Evolutionary conservation across 2,113 vertebrate species (phyloP).

Genomic region (Menura novaehollandiae): DNA sequence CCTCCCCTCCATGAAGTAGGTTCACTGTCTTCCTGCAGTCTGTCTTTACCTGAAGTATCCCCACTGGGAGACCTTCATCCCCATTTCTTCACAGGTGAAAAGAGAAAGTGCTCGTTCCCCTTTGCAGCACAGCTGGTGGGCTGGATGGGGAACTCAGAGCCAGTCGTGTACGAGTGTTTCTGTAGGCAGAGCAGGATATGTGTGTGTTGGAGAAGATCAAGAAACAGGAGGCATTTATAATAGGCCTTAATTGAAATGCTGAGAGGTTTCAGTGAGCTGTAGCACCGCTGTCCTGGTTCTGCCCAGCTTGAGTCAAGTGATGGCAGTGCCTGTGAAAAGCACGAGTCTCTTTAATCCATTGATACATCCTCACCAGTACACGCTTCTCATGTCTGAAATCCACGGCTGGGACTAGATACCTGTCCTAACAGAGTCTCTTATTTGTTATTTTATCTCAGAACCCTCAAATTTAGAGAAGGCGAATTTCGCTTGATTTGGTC

Average conservation of each 20-base stretch:
- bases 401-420: neutral
- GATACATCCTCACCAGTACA: neutral
- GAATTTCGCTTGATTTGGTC: neutral
- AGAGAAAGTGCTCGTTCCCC: neutral
- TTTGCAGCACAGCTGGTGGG: neutral
- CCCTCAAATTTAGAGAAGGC: neutral
- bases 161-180: neutral
- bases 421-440: neutral
- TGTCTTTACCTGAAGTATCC: slow-evolving; percentile 25
- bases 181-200: neutral
- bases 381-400: neutral
- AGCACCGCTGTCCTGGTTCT: neutral
- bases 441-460: neutral
- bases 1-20: slow-evolving; percentile 99
- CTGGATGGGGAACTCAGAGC: neutral
- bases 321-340: neutral
- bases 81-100: slow-evolving; percentile 5
- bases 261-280: neutral
- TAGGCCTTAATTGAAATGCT: neutral
- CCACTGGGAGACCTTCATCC: neutral
- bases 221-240: neutral
- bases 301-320: neutral
- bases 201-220: neutral
- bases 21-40: slow-evolving; percentile 46
- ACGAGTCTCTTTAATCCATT: neutral